These are phyloP conservation scores for Trichoplusia ni DNA, from an alignment of 1,140 invertebrate genomes.

Conservation along the genomic window DNA sequence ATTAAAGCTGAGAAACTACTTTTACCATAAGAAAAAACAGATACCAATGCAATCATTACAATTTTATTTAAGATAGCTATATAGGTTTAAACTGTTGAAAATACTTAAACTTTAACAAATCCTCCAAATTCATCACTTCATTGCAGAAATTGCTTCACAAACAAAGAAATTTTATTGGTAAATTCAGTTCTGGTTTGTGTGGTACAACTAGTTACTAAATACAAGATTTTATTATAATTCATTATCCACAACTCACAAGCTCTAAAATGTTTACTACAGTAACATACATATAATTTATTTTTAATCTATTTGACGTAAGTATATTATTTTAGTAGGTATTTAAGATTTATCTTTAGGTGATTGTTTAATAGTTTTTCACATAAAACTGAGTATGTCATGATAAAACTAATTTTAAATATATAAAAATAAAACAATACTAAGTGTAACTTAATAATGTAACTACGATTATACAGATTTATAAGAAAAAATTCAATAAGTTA, in stretches of 20 bases:
- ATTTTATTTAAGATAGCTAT: conserved; percentile 1
- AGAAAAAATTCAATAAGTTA: conserved; percentile 11
- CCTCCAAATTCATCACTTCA: conserved; percentile 5
- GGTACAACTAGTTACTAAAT: conserved; percentile 3
- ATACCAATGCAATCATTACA: not conserved
- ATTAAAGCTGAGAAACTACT: no score
- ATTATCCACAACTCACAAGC: conserved; percentile 14
- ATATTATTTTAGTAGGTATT: conserved; percentile 18
- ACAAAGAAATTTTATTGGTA: not conserved
- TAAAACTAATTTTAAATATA: conserved; percentile 9
- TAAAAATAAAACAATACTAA: conserved; percentile 16
- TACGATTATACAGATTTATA: conserved; percentile 21
- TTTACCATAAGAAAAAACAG: no score
- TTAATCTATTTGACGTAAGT: conserved; percentile 11
- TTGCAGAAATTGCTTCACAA: not conserved
- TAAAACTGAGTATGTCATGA: conserved; percentile 13
- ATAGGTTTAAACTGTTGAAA: not conserved
- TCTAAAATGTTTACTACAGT: conserved; percentile 11
- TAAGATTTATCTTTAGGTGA: conserved; percentile 4
- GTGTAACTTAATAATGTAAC: conserved; percentile 21
- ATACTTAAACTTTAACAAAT: conserved; percentile 17
- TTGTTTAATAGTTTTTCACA: not conserved
- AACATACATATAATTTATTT: conserved; percentile 8
- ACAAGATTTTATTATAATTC: conserved; percentile 13
- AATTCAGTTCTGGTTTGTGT: conserved; percentile 11